These are phyloP conservation scores for Zaprionus obscuricornis DNA, from an alignment of 2,888 invertebrate genomes.

Conservation along the genomic window DNA sequence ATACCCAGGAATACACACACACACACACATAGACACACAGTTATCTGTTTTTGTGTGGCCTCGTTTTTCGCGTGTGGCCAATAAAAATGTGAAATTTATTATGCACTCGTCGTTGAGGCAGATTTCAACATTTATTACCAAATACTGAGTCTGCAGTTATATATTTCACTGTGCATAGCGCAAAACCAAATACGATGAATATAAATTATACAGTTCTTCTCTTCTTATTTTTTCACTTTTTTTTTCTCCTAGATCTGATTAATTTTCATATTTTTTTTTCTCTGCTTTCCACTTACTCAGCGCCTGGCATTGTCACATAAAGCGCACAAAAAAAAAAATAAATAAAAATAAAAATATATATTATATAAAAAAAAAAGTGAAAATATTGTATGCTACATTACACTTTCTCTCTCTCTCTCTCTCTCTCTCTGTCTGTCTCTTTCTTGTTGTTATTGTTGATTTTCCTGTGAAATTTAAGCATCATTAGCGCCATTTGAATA, in stretches of 20 bases:
- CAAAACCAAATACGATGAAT: conserved; percentile 35
- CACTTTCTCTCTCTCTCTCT: not conserved
- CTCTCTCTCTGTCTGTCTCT: not conserved
- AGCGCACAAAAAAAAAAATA: too few species aligned
- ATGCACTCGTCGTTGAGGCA: conserved; percentile 13
- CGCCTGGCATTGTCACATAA: conserved; percentile 47
- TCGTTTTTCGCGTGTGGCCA: conserved; percentile 31
- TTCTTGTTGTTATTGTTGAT: conserved; percentile 13
- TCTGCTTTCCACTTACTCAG: conserved; percentile 13
- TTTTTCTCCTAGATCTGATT: conserved; percentile 40
- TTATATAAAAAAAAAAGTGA: too few species aligned
- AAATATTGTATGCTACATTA: too few species aligned
- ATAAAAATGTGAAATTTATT: conserved; percentile 54
- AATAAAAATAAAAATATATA: too few species aligned
- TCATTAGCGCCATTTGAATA: conserved; percentile 54
- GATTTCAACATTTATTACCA: conserved; percentile 40
- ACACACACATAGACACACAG: too few species aligned
- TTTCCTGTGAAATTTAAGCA: conserved; percentile 44
- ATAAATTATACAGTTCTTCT: conserved; percentile 40
- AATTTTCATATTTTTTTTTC: conserved; percentile 38
- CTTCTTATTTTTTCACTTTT: too few species aligned
- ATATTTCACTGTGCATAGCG: conserved; percentile 18
- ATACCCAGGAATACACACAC: too few species aligned
- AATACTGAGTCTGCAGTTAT: conserved; percentile 19
- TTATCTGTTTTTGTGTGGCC: conserved; percentile 16